A percentile compares a stretch with the other conserved stretches of the same genome.
Evolutionary conservation across 2,888 invertebrate genomes (phyloP).

Genomic region (Cenopis cana): DNA sequence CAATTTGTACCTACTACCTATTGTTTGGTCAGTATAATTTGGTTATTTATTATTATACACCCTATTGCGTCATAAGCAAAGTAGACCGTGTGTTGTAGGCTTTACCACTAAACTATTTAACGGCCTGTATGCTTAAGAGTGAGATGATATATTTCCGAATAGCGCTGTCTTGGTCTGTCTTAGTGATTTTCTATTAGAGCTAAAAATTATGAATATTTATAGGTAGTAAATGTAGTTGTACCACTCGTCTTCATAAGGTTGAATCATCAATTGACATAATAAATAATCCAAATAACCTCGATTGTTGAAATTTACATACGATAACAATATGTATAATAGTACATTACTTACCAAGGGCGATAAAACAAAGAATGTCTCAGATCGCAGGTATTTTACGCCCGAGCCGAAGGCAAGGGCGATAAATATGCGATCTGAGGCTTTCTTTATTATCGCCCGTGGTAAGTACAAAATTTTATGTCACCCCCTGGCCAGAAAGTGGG

Average conservation of each 20-base stretch:
- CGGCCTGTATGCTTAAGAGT: conserved; percentile 47
- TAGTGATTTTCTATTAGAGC: conserved; percentile 38
- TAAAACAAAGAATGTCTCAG: too few species aligned
- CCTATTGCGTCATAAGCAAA: not conserved
- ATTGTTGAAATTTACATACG: too few species aligned
- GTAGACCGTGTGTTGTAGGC: conserved; percentile 25
- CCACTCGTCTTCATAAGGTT: conserved; percentile 23
- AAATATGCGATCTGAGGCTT: too few species aligned
- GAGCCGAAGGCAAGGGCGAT: too few species aligned
- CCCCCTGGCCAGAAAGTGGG: too few species aligned
- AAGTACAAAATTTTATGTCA: too few species aligned
- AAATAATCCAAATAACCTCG: not conserved
- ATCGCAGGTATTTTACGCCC: too few species aligned
- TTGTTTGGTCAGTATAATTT: not conserved
- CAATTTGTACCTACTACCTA: too few species aligned
- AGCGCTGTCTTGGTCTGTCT: conserved; percentile 45
- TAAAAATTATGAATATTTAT: conserved; percentile 27
- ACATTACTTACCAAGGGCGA: too few species aligned
- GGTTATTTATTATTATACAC: not conserved
- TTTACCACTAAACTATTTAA: conserved; percentile 44
- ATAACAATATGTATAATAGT: too few species aligned
- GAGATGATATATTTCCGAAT: conserved; percentile 35
- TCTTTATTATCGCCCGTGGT: too few species aligned
- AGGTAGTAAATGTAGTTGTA: conserved; percentile 33
- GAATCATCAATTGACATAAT: conserved; percentile 5